Conservation (phyloP, 2,797 vertebrate species). For the Channallabes apus region DNA sequence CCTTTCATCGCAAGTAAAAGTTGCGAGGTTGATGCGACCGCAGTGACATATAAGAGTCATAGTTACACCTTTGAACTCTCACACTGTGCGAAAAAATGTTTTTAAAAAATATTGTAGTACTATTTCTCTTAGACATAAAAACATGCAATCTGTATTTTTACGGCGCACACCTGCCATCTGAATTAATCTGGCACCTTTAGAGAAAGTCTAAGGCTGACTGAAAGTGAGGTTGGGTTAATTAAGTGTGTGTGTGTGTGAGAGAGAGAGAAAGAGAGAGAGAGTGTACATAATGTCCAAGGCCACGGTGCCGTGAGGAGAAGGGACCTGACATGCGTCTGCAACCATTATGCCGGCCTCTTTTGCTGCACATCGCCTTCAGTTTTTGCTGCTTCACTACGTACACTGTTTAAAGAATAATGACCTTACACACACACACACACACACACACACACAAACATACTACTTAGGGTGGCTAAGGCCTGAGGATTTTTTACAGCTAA, state of each 20-base stretch:
- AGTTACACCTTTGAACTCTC: neutral
- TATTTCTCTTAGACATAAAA: neutral
- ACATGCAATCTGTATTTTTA: too few relatives aligned
- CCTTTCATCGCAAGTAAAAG: neutral
- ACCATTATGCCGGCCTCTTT: slow-evolving; percentile 65
- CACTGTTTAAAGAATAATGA: slow-evolving; percentile 27
- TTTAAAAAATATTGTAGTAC: neutral
- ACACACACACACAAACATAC: slow-evolving; percentile 54
- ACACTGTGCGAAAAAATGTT: neutral
- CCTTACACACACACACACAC: slow-evolving; percentile 26
- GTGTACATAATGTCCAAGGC: slow-evolving; percentile 59
- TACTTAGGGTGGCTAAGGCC: slow-evolving; percentile 17
- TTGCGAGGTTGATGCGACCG: neutral
- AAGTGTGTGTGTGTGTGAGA: slow-evolving; percentile 9
- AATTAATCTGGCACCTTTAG: neutral
- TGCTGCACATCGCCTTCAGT: slow-evolving; percentile 56
- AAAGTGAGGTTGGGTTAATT: slow-evolving; percentile 27
- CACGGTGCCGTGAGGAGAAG: slow-evolving; percentile 63
- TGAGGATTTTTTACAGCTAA: slow-evolving; percentile 23
- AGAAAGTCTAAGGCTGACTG: slow-evolving; percentile 8
- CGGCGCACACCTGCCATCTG: neutral
- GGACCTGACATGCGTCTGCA: slow-evolving; percentile 75
- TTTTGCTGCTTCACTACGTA: slow-evolving; percentile 60
- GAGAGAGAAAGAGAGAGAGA: slow-evolving; percentile 45
- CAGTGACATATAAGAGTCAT: neutral